Conservation (phyloP, 2,113 vertebrate genomes). For the Datnioides undecimradiatus region DNA sequence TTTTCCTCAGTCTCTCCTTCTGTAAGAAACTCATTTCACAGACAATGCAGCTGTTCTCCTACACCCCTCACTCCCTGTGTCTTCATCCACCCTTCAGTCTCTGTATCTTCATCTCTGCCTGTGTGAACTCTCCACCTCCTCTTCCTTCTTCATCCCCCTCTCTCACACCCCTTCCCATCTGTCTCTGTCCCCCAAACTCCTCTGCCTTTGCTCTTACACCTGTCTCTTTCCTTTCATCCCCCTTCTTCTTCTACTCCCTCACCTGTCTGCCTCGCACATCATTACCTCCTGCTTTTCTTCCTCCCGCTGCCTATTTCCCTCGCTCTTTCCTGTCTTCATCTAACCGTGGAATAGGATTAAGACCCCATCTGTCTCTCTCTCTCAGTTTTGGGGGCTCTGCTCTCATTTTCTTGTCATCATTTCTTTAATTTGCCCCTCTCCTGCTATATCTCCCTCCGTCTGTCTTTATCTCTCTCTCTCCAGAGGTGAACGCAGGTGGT, state of each 20-base stretch:
- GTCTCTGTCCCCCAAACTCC: conserved; percentile 48
- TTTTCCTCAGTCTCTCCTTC: not conserved
- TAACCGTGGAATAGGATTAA: conserved; percentile 43
- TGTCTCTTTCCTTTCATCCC: conserved; percentile 69
- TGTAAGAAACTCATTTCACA: not conserved
- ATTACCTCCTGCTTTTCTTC: conserved; percentile 1
- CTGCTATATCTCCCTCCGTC: not conserved
- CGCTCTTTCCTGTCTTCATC: not conserved
- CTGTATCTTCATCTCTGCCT: conserved; percentile 28
- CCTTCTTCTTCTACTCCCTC: conserved; percentile 37
- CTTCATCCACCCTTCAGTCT: conserved; percentile 1
- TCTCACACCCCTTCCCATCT: conserved; percentile 40
- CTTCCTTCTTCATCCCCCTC: not conserved
- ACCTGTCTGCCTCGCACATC: conserved; percentile 32
- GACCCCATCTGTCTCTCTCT: conserved; percentile 32
- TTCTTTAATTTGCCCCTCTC: conserved; percentile 19
- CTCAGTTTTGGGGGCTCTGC: not conserved
- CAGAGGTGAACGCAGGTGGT: conserved; percentile 51
- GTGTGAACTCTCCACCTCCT: conserved; percentile 30
- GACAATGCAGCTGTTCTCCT: conserved; percentile 12
- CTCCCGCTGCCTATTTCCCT: conserved; percentile 1
- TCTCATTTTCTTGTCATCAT: conserved; percentile 23
- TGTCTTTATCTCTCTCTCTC: conserved; percentile 9
- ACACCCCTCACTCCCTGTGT: not conserved
- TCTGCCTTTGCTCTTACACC: conserved; percentile 50